These are phyloP conservation scores for Sebastes aleutianus DNA, from an alignment of 2,797 vertebrate genomes.

Conservation along the genomic window DNA sequence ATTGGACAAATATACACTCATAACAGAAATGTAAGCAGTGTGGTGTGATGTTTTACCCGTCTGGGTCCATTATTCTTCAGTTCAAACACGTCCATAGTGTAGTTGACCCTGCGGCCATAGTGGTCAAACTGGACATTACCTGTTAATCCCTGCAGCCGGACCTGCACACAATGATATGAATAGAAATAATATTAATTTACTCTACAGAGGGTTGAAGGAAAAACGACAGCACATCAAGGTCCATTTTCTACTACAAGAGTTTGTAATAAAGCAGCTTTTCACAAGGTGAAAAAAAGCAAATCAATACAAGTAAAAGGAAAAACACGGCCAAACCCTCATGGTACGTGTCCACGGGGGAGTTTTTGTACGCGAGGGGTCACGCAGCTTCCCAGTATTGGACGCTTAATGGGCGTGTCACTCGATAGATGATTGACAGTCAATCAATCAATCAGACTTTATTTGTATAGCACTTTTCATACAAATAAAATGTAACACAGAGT, in stretches of 20 bases:
- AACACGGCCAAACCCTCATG: too few species aligned
- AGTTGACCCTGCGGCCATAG: slow-evolving; percentile 95
- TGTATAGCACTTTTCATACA: too few species aligned
- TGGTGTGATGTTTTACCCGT: slow-evolving; percentile 81
- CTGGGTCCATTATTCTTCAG: slow-evolving; percentile 92
- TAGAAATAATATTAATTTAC: not conserved
- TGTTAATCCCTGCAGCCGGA: slow-evolving; percentile 93
- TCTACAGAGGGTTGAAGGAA: not conserved
- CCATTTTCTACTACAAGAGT: not conserved
- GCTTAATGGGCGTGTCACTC: too few species aligned
- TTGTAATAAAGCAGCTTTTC: not conserved
- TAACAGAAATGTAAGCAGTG: not conserved
- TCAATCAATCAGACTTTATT: too few species aligned
- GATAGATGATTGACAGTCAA: too few species aligned
- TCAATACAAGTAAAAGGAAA: not conserved
- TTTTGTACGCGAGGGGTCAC: too few species aligned
- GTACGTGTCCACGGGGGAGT: too few species aligned
- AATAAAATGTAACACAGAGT: too few species aligned
- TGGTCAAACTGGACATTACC: slow-evolving; percentile 97
- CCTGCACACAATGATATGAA: slow-evolving; percentile 72
- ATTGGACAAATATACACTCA: not conserved
- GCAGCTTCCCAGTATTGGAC: too few species aligned
- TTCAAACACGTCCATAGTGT: slow-evolving; percentile 97
- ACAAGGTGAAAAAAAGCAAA: not conserved
- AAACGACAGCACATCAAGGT: not conserved